A percentile compares a stretch with the other conserved stretches of the same genome.
Conservation (phyloP, 2,113 vertebrate genomes). For the Stictonetta naevosa region DNA sequence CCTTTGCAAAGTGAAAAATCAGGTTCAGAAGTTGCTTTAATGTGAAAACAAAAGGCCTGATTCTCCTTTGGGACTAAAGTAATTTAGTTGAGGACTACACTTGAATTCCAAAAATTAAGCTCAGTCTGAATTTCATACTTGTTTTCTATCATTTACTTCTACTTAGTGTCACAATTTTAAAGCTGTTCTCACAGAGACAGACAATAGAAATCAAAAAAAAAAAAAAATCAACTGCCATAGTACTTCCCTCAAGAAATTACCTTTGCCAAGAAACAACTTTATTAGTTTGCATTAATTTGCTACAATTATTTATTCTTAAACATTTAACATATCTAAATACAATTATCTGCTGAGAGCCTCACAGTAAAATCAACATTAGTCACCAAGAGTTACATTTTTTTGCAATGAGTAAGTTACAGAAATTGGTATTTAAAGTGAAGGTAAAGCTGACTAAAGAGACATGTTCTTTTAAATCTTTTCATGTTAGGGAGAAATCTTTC, state of each 20-base stretch:
- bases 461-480: not conserved
- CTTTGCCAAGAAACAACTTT: not conserved
- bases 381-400: not conserved
- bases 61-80: not conserved
- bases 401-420: not conserved
- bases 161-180: not conserved
- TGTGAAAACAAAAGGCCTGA: conserved; percentile 1
- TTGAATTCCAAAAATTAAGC: not conserved
- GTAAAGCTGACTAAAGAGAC: not conserved
- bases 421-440: conserved; percentile 24
- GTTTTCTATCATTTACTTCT: not conserved
- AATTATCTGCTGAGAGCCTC: conserved; percentile 29
- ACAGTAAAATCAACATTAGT: conserved; percentile 23
- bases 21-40: conserved; percentile 12
- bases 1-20: conserved; percentile 1
- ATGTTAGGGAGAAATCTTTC: not conserved
- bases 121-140: not conserved
- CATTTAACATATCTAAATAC: not conserved
- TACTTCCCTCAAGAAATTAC: conserved; percentile 1
- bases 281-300: conserved; percentile 35
- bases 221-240: not conserved
- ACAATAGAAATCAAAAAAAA: not conserved
- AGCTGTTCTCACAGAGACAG: not conserved
- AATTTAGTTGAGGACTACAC: not conserved
- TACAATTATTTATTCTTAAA: conserved; percentile 40